A percentile compares a stretch with the other conserved stretches of the same genome.
phyloP scores from a whole-genome alignment of 2,888 invertebrate genomes.

The Mechanitis messenoides region DNA sequence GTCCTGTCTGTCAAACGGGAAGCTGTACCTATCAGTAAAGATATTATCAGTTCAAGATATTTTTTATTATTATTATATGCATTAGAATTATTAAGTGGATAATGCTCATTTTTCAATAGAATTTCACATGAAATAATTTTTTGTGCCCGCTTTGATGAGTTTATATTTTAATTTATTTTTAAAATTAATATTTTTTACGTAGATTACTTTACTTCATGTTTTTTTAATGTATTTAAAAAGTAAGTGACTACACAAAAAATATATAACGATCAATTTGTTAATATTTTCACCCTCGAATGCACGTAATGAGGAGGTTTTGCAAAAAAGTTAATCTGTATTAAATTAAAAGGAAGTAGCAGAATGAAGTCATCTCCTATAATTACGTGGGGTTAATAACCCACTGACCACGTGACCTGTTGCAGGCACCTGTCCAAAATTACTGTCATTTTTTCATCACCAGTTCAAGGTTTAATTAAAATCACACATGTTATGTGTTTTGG shows the following conservation, averaged over 20 bases:
- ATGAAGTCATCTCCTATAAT: conserved; percentile 40
- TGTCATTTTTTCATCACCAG: not conserved
- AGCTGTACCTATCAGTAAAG: no score
- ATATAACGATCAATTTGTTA: conserved; percentile 20
- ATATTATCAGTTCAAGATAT: no score
- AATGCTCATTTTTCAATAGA: no score
- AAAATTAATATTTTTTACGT: no score
- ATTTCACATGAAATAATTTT: no score
- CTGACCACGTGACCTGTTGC: conserved; percentile 2
- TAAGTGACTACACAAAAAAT: not conserved
- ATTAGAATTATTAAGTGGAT: no score
- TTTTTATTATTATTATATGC: no score
- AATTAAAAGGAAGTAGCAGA: conserved; percentile 37
- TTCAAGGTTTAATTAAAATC: not conserved
- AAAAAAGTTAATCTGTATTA: conserved; percentile 38
- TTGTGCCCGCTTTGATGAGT: not conserved
- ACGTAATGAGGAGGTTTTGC: conserved; percentile 24
- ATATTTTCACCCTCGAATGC: conserved; percentile 17
- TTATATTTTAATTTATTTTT: not conserved
- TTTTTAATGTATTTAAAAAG: not conserved
- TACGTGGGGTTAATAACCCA: conserved; percentile 27
- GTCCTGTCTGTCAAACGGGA: no score
- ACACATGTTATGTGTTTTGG: no score
- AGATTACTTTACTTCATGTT: no score
- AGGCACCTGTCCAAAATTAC: conserved; percentile 1